phyloP scores from a whole-genome alignment of 2,113 vertebrate species.

The Hydrolagus affinis region DNA sequence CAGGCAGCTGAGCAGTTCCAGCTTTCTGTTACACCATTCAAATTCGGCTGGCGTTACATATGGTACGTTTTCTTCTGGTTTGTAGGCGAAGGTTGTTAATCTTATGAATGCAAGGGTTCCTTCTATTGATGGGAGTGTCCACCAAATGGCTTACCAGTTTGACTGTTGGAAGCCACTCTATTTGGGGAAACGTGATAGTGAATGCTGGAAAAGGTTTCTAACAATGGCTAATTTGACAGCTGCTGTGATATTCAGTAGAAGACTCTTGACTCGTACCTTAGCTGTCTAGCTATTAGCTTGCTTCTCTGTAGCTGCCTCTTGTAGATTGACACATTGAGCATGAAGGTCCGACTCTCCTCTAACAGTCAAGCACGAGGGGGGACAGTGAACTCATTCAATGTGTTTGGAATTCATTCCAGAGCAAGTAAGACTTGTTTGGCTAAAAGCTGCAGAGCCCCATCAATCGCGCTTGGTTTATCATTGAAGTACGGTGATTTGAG shows the following conservation, averaged over 20 bases:
- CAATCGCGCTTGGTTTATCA: neutral
- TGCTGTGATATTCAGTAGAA: neutral
- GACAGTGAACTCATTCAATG: neutral
- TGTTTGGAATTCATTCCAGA: slow-evolving; percentile 8
- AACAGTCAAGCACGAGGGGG: neutral
- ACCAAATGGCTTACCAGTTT: neutral
- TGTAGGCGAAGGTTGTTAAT: neutral
- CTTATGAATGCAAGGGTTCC: neutral
- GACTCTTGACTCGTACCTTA: neutral
- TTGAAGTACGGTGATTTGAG: neutral
- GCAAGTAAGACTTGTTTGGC: neutral
- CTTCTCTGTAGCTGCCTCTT: neutral
- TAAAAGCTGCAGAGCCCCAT: neutral
- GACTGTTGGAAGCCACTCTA: neutral
- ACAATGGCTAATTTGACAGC: neutral
- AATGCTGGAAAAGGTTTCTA: neutral
- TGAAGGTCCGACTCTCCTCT: neutral
- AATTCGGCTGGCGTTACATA: neutral
- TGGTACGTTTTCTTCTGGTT: neutral
- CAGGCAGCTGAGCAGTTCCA: neutral
- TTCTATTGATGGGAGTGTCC: too few relatives aligned
- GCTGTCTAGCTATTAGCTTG: neutral
- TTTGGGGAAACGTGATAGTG: neutral
- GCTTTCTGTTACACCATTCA: neutral
- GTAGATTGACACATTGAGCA: neutral